These are phyloP conservation scores for Quadroppia sp. DNA, from an alignment of 2,888 invertebrate species.

Conservation along the genomic window DNA sequence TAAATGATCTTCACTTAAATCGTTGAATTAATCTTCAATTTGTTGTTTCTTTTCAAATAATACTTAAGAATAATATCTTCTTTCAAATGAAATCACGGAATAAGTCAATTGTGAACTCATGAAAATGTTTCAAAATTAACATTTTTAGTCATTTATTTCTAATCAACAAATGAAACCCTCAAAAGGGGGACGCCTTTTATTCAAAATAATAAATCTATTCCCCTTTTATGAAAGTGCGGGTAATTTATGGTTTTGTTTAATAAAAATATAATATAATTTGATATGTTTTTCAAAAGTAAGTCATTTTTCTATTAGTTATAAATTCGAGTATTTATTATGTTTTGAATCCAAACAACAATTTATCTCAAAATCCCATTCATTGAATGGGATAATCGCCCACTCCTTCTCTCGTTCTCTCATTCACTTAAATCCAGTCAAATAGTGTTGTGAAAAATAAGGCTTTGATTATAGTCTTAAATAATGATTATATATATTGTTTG, in stretches of 20 bases:
- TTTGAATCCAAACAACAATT: background rate
- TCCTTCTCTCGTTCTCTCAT: no score
- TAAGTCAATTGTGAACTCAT: background rate
- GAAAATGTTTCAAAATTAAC: conserved; percentile 5
- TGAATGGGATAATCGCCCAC: conserved; percentile 5
- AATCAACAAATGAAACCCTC: background rate
- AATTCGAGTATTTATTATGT: no score
- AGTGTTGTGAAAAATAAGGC: no score
- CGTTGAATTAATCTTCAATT: background rate
- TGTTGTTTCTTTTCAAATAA: background rate
- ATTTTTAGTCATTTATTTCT: no score
- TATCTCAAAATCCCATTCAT: background rate
- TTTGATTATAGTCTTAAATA: no score
- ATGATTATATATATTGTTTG: conserved; percentile 6
- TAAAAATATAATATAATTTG: no score
- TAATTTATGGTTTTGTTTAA: no score
- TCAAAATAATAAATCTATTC: no score
- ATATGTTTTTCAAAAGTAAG: no score
- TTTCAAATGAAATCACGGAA: conserved; percentile 17
- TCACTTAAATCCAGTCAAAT: background rate
- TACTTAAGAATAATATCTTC: background rate
- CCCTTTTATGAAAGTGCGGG: no score
- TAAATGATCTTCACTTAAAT: conserved; percentile 1
- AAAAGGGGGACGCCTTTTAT: no score
- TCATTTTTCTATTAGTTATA: no score